A percentile compares a stretch with the other conserved stretches of the same genome.
These are phyloP conservation scores for Apistogramma diplotaenia DNA, from an alignment of 2,113 vertebrate genomes.

Conservation along the genomic window DNA sequence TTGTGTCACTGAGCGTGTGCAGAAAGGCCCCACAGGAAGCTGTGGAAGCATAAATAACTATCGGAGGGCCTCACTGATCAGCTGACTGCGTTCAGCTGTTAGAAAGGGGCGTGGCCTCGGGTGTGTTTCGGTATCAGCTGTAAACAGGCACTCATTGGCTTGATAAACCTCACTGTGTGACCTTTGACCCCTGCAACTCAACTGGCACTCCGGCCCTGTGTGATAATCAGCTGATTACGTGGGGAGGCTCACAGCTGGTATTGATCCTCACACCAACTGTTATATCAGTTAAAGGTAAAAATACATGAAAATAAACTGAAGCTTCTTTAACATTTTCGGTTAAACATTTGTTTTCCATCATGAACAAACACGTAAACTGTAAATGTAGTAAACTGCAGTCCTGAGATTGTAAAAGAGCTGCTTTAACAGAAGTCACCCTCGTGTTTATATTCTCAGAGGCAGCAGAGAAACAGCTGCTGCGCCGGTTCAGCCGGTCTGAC, in stretches of 20 bases:
- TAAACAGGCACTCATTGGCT: not conserved
- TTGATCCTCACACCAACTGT: not conserved
- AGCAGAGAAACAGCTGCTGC: too few relatives aligned
- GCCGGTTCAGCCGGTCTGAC: too few relatives aligned
- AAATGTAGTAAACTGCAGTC: too few relatives aligned
- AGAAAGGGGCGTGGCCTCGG: not conserved
- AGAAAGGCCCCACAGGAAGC: not conserved
- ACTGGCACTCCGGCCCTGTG: not conserved
- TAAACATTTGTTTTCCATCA: not conserved
- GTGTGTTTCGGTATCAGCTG: slow-evolving; percentile 31
- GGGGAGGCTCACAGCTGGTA: not conserved
- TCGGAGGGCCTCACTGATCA: not conserved
- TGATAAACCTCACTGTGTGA: not conserved
- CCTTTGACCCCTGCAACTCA: not conserved
- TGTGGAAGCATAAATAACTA: too few relatives aligned
- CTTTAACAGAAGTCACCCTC: too few relatives aligned
- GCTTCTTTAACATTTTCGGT: too few relatives aligned
- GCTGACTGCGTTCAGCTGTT: not conserved
- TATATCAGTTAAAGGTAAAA: too few relatives aligned
- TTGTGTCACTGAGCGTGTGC: not conserved
- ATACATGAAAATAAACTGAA: too few relatives aligned
- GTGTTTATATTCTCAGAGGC: too few relatives aligned
- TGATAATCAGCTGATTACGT: not conserved
- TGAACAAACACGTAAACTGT: not conserved
- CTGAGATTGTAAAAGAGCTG: too few relatives aligned